These are phyloP conservation scores for Gymnoscopelus braueri DNA, from an alignment of 2,797 vertebrate species.

Conservation along the genomic window DNA sequence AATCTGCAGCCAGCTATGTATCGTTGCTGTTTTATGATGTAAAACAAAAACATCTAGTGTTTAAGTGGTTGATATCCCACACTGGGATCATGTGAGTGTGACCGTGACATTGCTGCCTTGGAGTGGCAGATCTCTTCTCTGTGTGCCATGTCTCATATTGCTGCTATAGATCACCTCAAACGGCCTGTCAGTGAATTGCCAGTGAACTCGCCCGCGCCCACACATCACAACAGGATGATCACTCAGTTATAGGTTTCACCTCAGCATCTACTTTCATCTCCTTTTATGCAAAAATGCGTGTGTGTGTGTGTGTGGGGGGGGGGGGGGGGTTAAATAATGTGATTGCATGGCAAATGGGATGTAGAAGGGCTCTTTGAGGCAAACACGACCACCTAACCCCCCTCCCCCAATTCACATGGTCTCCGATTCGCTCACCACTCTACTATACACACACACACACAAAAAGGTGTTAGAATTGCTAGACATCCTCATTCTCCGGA, in stretches of 20 bases:
- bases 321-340: no score
- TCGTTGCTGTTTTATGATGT: not conserved
- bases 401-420: no score
- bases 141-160: constrained; percentile 44
- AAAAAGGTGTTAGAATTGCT: no score
- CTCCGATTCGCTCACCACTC: no score
- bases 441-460: no score
- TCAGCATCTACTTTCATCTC: constrained; percentile 39
- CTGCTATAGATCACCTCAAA: constrained; percentile 63
- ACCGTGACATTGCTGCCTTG: constrained; percentile 56
- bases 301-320: no score
- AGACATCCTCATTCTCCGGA: no score
- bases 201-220: constrained; percentile 39
- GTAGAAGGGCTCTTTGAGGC: no score
- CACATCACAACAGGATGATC: constrained; percentile 59
- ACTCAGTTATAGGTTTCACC: constrained; percentile 37
- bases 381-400: no score
- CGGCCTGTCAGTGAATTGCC: constrained; percentile 45
- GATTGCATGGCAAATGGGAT: no score
- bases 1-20: constrained; percentile 9
- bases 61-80: constrained; percentile 48
- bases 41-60: constrained; percentile 13
- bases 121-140: constrained; percentile 49
- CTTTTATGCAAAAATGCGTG: not conserved
- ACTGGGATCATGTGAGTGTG: constrained; percentile 23